Percentiles rank a stretch among this genome's conserved stretches.
Conservation (phyloP, 2,888 invertebrate species). For the Globia sparganii region DNA sequence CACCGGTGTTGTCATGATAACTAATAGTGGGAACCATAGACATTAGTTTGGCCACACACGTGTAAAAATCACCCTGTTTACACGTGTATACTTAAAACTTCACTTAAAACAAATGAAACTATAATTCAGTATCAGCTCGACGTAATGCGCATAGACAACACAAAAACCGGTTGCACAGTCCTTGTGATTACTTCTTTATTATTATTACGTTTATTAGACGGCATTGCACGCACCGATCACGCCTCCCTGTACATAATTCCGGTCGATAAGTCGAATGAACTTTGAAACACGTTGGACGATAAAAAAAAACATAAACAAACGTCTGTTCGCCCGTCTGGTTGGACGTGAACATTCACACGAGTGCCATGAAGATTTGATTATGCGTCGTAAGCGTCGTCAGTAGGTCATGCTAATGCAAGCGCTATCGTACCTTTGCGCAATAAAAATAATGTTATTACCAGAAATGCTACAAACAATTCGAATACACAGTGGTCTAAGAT, state of each 20-base stretch:
- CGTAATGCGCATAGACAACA: slow-evolving; percentile 15
- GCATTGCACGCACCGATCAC: slow-evolving; percentile 68
- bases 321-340: slow-evolving; percentile 66
- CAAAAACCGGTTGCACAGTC: slow-evolving; percentile 33
- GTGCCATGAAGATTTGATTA: slow-evolving; percentile 50
- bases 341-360: slow-evolving; percentile 51
- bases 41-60: too few relatives aligned
- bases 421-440: slow-evolving; percentile 48
- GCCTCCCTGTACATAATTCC: slow-evolving; percentile 59
- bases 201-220: slow-evolving; percentile 2
- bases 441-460: slow-evolving; percentile 13
- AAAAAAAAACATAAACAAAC: slow-evolving; percentile 73
- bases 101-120: slow-evolving; percentile 31
- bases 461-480: slow-evolving; percentile 5
- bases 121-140: slow-evolving; percentile 28
- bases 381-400: slow-evolving; percentile 38
- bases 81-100: slow-evolving; percentile 14
- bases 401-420: slow-evolving; percentile 62
- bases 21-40: too few relatives aligned
- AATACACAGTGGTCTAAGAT: neutral
- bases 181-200: slow-evolving; percentile 9
- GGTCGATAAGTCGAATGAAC: slow-evolving; percentile 72
- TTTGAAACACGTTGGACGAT: slow-evolving; percentile 71
- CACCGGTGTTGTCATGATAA: too few relatives aligned
- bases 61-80: slow-evolving; percentile 7